Percentiles rank a stretch among this genome's conserved stretches.
phyloP scores from a whole-genome alignment of 2,888 invertebrate genomes.

The Glaucopsyche alexis region DNA sequence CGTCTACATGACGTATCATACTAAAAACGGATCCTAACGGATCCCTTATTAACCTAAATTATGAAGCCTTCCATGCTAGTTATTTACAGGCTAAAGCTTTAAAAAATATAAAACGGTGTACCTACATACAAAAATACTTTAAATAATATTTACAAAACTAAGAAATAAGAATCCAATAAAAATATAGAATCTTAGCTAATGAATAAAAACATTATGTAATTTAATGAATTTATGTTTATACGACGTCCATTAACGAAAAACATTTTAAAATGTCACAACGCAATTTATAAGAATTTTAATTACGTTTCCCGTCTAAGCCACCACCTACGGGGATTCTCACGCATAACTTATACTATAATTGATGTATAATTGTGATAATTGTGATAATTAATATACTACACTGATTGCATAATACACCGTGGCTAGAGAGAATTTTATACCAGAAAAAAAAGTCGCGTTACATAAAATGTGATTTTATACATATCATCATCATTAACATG shows the following conservation, averaged over 20 bases:
- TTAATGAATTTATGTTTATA: slow-evolving; percentile 17
- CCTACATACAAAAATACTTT: background rate
- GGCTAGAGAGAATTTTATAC: background rate
- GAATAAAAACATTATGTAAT: slow-evolving; percentile 6
- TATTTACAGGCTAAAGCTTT: too few species aligned
- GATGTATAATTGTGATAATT: slow-evolving; percentile 14
- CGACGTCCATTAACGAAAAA: background rate
- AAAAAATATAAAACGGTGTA: background rate
- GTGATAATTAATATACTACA: slow-evolving; percentile 21
- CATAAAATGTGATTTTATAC: too few species aligned
- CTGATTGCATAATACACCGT: background rate
- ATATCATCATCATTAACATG: too few species aligned
- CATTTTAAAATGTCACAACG: slow-evolving; percentile 22
- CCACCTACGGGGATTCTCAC: slow-evolving; percentile 18
- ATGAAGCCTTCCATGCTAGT: too few species aligned
- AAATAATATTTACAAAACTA: background rate
- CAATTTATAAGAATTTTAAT: slow-evolving; percentile 24
- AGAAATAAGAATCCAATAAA: background rate
- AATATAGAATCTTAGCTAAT: background rate
- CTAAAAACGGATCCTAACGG: too few species aligned
- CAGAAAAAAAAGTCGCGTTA: too few species aligned
- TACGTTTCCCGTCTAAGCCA: background rate
- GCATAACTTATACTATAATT: background rate
- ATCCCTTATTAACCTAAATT: too few species aligned
- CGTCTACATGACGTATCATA: too few species aligned